phyloP scores from a whole-genome alignment of 2,113 vertebrate genomes.

The Serilophus lunatus region DNA sequence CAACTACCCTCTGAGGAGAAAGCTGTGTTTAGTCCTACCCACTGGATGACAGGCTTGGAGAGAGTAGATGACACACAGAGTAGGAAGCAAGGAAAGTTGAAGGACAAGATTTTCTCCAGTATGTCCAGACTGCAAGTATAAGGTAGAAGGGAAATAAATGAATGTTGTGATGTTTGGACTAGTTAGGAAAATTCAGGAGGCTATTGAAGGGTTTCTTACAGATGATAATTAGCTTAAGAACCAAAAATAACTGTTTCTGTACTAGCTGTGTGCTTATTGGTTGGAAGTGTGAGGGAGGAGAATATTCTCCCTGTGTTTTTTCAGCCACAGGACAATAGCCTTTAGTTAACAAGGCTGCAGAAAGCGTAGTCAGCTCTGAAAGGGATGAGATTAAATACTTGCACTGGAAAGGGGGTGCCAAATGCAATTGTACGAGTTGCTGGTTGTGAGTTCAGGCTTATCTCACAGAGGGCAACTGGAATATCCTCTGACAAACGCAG shows the following conservation, averaged over 20 bases:
- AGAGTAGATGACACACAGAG: not conserved
- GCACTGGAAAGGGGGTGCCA: not conserved
- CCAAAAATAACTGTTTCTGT: not conserved
- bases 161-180: not conserved
- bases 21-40: not conserved
- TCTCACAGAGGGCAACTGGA: not conserved
- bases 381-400: not conserved
- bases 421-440: not conserved
- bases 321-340: not conserved
- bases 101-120: not conserved
- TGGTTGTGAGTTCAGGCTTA: not conserved
- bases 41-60: not conserved
- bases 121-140: not conserved
- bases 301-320: not conserved
- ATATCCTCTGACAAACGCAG: not conserved
- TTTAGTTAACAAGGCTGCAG: not conserved
- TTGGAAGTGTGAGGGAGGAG: not conserved
- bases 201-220: not conserved
- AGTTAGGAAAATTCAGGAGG: not conserved
- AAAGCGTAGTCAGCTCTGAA: not conserved
- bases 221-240: not conserved
- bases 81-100: not conserved
- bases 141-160: not conserved
- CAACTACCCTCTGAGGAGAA: accelerated
- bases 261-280: not conserved